Percentiles rank a stretch among this genome's conserved stretches.
Conservation (phyloP, 2,888 invertebrate genomes). For the Oxycera nigricornis region DNA sequence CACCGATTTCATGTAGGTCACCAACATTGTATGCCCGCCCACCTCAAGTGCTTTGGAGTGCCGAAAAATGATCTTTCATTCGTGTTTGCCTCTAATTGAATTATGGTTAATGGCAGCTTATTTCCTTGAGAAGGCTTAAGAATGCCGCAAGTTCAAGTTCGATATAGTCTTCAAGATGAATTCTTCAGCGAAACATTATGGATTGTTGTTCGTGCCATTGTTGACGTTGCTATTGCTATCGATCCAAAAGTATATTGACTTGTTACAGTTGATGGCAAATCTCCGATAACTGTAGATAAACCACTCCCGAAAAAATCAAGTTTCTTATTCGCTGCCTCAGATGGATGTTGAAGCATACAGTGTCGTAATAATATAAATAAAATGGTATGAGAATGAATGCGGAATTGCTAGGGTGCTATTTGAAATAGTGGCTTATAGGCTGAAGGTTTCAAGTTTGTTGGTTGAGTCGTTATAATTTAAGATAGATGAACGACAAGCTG, state of each 20-base stretch:
- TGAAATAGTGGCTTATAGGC: too few relatives aligned
- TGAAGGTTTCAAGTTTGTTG: not conserved
- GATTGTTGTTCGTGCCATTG: conserved; percentile 9
- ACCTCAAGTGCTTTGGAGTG: too few relatives aligned
- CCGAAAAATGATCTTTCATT: too few relatives aligned
- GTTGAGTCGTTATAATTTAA: not conserved
- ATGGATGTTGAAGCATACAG: conserved; percentile 20
- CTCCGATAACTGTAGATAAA: conserved; percentile 27
- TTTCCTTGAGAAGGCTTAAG: not conserved
- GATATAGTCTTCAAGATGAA: too few relatives aligned
- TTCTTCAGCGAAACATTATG: not conserved
- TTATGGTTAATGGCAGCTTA: too few relatives aligned
- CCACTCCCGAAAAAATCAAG: conserved; percentile 14
- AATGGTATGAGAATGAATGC: too few relatives aligned
- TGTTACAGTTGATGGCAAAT: conserved; percentile 16
- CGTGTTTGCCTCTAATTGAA: too few relatives aligned
- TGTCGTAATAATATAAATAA: too few relatives aligned
- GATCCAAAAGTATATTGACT: conserved; percentile 25
- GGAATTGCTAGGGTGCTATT: too few relatives aligned
- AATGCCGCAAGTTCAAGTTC: not conserved
- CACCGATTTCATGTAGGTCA: too few relatives aligned
- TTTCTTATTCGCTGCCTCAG: not conserved
- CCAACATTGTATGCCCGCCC: too few relatives aligned
- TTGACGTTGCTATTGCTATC: not conserved
- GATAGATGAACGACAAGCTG: not conserved